These are phyloP conservation scores for Heteromormyrus szaboi DNA, from an alignment of 2,797 vertebrate species.

Conservation along the genomic window DNA sequence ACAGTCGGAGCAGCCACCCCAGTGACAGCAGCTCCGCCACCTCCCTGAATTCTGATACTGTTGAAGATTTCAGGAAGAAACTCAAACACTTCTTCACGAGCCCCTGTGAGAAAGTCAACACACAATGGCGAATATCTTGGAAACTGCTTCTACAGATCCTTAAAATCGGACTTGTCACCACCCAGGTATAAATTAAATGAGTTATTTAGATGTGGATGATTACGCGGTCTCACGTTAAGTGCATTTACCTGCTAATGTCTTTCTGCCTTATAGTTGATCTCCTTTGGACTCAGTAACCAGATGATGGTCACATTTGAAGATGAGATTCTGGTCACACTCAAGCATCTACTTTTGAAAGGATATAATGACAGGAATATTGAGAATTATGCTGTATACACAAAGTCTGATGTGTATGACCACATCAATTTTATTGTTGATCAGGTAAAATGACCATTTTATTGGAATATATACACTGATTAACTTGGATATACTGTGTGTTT, in stretches of 20 bases:
- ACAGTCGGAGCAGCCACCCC: constrained; percentile 27
- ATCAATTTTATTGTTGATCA: constrained; percentile 70
- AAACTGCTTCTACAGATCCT: constrained; percentile 85
- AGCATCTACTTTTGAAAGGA: constrained; percentile 88
- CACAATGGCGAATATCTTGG: constrained; percentile 86
- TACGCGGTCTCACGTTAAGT: background rate
- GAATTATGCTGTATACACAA: constrained; percentile 76
- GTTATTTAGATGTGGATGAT: background rate
- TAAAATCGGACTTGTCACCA: constrained; percentile 84
- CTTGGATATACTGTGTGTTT: background rate
- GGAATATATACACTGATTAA: background rate
- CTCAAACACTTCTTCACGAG: constrained; percentile 97
- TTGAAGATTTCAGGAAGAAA: constrained; percentile 79
- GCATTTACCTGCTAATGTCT: background rate
- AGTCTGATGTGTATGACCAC: constrained; percentile 76
- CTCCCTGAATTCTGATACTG: constrained; percentile 37
- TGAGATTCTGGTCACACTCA: constrained; percentile 82
- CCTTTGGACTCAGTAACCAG: constrained; percentile 91
- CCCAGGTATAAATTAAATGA: constrained; percentile 67
- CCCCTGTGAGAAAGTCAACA: constrained; percentile 89
- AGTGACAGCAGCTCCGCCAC: constrained; percentile 34
- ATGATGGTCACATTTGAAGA: constrained; percentile 95
- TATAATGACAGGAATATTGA: constrained; percentile 68
- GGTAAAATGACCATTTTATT: constrained; percentile 52
- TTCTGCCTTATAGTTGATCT: constrained; percentile 67